Evolutionary conservation across 2,797 vertebrate species (phyloP).

Genomic region (Momotus momota): DNA sequence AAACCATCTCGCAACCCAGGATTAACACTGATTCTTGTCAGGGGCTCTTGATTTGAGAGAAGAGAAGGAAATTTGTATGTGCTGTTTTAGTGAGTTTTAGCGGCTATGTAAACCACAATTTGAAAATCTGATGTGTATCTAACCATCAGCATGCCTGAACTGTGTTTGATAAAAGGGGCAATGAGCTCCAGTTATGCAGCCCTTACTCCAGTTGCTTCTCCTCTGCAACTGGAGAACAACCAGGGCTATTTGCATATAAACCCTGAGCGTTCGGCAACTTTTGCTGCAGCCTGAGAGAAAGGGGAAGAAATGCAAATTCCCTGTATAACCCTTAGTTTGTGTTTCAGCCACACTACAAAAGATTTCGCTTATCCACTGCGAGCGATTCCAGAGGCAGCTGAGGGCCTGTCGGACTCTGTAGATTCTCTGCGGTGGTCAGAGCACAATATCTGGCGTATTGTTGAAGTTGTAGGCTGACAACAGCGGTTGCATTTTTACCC

Average conservation of each 20-base stretch:
- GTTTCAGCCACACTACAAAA: not conserved
- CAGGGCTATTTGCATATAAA: not conserved
- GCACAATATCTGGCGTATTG: not conserved
- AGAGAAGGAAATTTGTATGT: conserved; percentile 50
- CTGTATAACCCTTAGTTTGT: not conserved
- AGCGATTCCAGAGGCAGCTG: not conserved
- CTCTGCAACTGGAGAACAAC: not conserved
- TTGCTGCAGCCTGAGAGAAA: not conserved
- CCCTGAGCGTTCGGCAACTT: not conserved
- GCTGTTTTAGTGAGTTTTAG: conserved; percentile 57
- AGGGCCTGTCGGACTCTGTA: not conserved
- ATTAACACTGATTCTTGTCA: conserved; percentile 63
- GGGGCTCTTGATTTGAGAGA: conserved; percentile 34
- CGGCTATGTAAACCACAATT: conserved; percentile 53
- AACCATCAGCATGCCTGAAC: conserved; percentile 40
- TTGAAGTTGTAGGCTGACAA: not conserved
- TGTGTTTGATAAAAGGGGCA: conserved; percentile 38
- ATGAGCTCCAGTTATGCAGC: conserved; percentile 39
- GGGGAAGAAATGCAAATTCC: conserved; percentile 18
- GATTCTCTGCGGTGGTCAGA: not conserved
- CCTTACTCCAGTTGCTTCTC: not conserved
- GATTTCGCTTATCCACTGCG: not conserved
- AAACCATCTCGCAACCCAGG: conserved; percentile 27
- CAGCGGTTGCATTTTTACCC: rapidly evolving
- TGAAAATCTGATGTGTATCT: conserved; percentile 54